Base-by-base conservation (phyloP, 2,888 invertebrate species). In the Plagiodera versicolora region DNA sequence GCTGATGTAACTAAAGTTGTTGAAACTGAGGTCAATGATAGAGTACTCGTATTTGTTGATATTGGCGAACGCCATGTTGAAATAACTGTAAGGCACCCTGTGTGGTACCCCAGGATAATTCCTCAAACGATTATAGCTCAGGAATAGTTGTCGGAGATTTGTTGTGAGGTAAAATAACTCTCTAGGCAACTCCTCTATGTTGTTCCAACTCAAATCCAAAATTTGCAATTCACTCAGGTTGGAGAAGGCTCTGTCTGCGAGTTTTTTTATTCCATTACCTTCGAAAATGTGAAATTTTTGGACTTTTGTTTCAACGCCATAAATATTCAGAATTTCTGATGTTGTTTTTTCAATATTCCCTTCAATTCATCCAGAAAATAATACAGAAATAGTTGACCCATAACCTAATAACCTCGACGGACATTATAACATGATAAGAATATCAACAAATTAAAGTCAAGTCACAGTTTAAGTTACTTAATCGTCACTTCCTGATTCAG, bases 171-270 rank as follows among this genome's bases (percentile, higher is more conserved):
- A 63, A 59, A 73, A 72, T 44, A 69, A 16, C 44, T 67, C 44
- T 46, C 53, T 49, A 0, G 65, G 66, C 56, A 73, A 48, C 9
- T 19, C 49, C 32, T 59, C 48, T 6, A 73, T 64, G 46, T 67
- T 53, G 49, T 73, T 73, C 14, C 19, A 10, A 50, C 71, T 70
- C n/a, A 73, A 63, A 61, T 73, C 71, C 18, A 73, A 44, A 17
- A 14, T 58, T 47, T 62, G 60, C 28, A 73, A 57, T 24, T 52
- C 59, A 5, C 61, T 63, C 16, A 72, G 55, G 46, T 71, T 70
- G 39, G 66, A 65, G 63, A 73, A 72, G 5, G 70, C 66, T 18
- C 60, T 61, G n/a, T 59, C 46, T 28, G 64, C 48, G 5, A 73
- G 58, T 5, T 14, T 19, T 30, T 60, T 35, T 19, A 73, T 39